phyloP scores from a whole-genome alignment of 2,888 invertebrate genomes.

The Amphiduros pacificus region DNA sequence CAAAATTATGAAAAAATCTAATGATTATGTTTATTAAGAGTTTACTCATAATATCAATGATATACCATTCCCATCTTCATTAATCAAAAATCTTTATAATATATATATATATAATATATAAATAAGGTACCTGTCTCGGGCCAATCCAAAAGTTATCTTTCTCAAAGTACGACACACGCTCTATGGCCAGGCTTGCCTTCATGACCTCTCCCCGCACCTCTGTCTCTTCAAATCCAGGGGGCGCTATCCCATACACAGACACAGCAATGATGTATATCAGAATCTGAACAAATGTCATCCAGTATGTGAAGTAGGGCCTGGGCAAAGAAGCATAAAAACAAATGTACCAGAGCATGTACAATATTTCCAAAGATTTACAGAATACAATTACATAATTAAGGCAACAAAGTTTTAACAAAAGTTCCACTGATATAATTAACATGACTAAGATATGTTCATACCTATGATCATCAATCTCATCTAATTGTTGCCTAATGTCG shows the following conservation, averaged over 20 bases:
- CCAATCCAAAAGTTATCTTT: slow-evolving; percentile 95
- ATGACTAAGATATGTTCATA: background rate
- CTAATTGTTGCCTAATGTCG: slow-evolving; percentile 74
- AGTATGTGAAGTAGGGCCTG: slow-evolving; percentile 97
- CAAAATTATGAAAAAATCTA: too few relatives aligned
- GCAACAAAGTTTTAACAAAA: background rate
- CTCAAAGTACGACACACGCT: slow-evolving; percentile 46
- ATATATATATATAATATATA: too few relatives aligned
- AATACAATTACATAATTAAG: background rate
- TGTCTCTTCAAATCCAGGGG: slow-evolving; percentile 84
- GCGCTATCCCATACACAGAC: slow-evolving; percentile 92
- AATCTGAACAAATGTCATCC: slow-evolving; percentile 96
- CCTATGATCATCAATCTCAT: slow-evolving; percentile 85
- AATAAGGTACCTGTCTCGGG: slow-evolving; percentile 74
- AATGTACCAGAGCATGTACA: background rate
- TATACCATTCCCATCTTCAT: too few relatives aligned
- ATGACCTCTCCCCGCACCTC: slow-evolving; percentile 64
- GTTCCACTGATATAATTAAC: background rate
- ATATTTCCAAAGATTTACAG: background rate
- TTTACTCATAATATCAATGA: too few relatives aligned
- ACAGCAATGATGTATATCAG: slow-evolving; percentile 87
- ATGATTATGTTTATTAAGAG: too few relatives aligned
- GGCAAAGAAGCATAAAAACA: slow-evolving; percentile 23
- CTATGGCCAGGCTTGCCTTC: slow-evolving; percentile 90
- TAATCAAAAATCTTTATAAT: too few relatives aligned